Evolutionary conservation across 2,797 vertebrate genomes (phyloP).

Genomic region (Avahi laniger): DNA sequence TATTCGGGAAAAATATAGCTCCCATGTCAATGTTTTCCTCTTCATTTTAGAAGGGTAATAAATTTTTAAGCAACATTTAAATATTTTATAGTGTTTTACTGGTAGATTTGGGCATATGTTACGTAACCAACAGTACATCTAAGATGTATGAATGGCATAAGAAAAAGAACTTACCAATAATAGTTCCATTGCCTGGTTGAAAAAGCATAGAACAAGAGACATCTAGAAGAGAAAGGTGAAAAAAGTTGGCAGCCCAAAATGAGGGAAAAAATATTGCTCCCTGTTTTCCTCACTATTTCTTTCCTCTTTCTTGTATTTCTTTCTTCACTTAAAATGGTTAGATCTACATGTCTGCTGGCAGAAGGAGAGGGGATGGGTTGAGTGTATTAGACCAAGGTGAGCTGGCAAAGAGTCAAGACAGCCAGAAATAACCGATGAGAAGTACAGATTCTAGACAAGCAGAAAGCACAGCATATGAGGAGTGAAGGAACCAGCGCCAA

Average conservation of each 20-base stretch:
- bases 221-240: rapidly evolving
- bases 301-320: not conserved
- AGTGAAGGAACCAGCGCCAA: not conserved
- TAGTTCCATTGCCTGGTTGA: not conserved
- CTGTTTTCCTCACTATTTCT: not conserved
- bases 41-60: not conserved
- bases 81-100: not conserved
- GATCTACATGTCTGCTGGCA: not conserved
- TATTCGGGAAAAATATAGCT: not conserved
- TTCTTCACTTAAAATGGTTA: not conserved
- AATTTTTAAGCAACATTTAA: constrained; percentile 18
- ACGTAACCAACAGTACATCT: not conserved
- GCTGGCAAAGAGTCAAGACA: not conserved
- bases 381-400: not conserved
- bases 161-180: not conserved
- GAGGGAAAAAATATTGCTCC: not conserved
- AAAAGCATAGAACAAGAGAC: not conserved
- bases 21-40: not conserved
- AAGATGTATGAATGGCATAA: not conserved
- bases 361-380: not conserved
- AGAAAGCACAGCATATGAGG: not conserved
- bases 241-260: not conserved
- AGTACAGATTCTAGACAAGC: not conserved
- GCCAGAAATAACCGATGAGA: not conserved
- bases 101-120: not conserved